Percentiles rank a stretch among this genome's conserved stretches.
phyloP scores from a whole-genome alignment of 2,797 vertebrate species.

The Tapirus indicus region DNA sequence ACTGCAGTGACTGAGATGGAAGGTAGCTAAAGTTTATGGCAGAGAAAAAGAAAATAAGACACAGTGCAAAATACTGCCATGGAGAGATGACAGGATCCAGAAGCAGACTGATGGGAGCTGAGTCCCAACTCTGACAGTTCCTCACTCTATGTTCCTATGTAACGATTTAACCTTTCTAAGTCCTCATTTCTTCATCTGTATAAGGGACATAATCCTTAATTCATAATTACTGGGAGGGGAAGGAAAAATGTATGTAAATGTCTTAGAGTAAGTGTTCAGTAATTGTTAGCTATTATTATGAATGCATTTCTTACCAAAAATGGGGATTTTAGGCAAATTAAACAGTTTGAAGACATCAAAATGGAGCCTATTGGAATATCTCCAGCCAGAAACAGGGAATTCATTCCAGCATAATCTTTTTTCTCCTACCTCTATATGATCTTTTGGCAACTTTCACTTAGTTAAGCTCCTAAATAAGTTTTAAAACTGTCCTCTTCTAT shows the following conservation, averaged over 20 bases:
- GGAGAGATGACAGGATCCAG: neutral
- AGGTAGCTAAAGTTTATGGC: neutral
- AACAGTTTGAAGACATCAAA: neutral
- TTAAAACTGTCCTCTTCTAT: neutral
- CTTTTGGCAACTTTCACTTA: neutral
- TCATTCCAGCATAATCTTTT: neutral
- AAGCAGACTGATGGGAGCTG: neutral
- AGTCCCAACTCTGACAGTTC: neutral
- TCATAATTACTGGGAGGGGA: neutral
- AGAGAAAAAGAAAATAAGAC: conserved; percentile 27
- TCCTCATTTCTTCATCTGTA: neutral
- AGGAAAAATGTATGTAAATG: neutral
- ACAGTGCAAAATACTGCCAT: neutral
- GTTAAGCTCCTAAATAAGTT: neutral
- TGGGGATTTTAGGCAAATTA: neutral
- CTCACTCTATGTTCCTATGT: neutral
- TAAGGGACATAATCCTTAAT: neutral
- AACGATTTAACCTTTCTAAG: neutral
- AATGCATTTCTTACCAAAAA: conserved; percentile 6
- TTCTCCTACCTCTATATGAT: neutral
- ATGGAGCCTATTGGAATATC: neutral
- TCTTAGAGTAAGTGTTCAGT: neutral
- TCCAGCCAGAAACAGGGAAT: neutral
- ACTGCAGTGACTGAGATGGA: neutral
- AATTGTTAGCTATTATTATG: neutral